Evolutionary conservation across 2,113 vertebrate genomes (phyloP).

Genomic region (Plotosus lineatus): DNA sequence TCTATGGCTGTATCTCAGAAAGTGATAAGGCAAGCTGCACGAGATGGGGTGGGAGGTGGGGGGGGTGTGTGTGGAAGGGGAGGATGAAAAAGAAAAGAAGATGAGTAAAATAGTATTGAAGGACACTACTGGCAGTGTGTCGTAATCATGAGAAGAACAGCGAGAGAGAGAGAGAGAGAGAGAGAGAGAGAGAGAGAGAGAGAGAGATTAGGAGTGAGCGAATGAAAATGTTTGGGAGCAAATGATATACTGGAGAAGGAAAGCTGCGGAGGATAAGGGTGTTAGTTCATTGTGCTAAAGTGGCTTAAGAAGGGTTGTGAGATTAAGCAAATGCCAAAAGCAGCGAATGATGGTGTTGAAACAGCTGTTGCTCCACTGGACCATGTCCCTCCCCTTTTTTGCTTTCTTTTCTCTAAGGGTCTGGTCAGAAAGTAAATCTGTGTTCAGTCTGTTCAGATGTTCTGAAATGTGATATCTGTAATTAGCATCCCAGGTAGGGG

Average conservation of each 20-base stretch:
- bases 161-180: constrained; percentile 35
- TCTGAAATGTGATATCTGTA: neutral
- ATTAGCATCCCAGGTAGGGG: neutral
- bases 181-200: constrained; percentile 36
- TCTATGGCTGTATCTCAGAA: constrained; percentile 38
- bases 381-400: neutral
- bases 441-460: neutral
- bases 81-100: constrained; percentile 4
- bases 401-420: neutral
- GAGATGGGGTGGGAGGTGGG: constrained; percentile 1
- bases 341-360: neutral
- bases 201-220: constrained; percentile 22
- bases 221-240: neutral
- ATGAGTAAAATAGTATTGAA: constrained; percentile 11
- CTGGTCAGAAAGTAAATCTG: neutral
- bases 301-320: neutral
- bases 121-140: constrained; percentile 34
- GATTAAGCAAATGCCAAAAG: constrained; percentile 1
- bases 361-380: neutral
- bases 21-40: constrained; percentile 44
- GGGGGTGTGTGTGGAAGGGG: constrained; percentile 13
- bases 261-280: constrained; percentile 12
- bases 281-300: neutral
- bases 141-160: constrained; percentile 42
- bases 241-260: constrained; percentile 7